Evolutionary conservation across 2,888 invertebrate species (phyloP), one percentile per base, ranked within the genome.

Genomic region (Hirtodrosophila duncani): DNA sequence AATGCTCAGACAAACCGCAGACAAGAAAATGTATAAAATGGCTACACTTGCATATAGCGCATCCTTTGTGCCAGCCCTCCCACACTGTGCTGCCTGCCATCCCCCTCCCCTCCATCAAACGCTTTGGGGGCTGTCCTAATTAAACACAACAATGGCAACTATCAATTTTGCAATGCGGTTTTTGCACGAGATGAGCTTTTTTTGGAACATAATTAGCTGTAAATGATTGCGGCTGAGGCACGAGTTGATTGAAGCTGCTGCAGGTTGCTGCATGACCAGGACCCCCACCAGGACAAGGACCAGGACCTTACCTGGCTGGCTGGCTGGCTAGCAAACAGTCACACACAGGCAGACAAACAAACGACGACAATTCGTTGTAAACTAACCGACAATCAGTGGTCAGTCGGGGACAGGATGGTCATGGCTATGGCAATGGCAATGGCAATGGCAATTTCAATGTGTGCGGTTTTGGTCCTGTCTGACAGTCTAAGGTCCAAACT

Each of bases 181-280:
- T 21, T 43, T 41, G 41, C n/a, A 60, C 37, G 36, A 38, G 38
- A 51, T 44, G 44, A 61, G 29, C 57, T 36, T 56, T 64, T 52
- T 51, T 64, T 57, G 36, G 39, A 51, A 52, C 49, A 59, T 64
- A 64, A 64, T 64, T 64, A 65, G 64, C 61, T 39, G 43, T 36
- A 45, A 43, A 56, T 55, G 58, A 55, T n/a, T 63, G 55, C 24
- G 60, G 53, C 49, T 63, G 26, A 39, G 44, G 41, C n/a, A 60
- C 37, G 36, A 38, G 38, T 48, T 44, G 44, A 61, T 36, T 44
- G 39, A 56, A 49, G 58, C 49, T 55, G 55, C 33, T 3, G 23
- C 21, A 41, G 33, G 21, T 26, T 42, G 30, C 6, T n/a, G 30
- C 30, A 3, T 9, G 14, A 16, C 5, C 16, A 7, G 16, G 14